Evolutionary conservation across 2,888 invertebrate species (phyloP).

Genomic region (Globia sparganii): DNA sequence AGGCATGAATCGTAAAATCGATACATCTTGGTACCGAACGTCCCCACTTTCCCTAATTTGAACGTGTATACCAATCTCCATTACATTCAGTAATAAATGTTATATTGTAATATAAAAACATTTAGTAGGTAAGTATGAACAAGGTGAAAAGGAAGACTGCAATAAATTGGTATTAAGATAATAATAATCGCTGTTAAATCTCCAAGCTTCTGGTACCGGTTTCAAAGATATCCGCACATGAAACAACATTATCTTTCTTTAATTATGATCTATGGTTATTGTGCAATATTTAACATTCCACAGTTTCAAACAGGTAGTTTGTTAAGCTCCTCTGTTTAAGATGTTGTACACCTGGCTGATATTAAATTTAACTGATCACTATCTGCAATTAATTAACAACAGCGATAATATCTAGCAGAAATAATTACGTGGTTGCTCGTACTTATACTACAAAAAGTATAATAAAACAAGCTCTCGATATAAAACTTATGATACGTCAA

Average conservation of each 20-base stretch:
- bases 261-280: conserved; percentile 63
- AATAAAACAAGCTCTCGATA: conserved; percentile 61
- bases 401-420: conserved; percentile 62
- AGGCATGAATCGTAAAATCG: conserved; percentile 42
- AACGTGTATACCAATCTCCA: conserved; percentile 49
- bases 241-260: conserved; percentile 62
- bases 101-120: conserved; percentile 42
- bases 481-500: conserved; percentile 69
- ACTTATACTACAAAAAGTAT: conserved; percentile 53
- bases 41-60: conserved; percentile 60
- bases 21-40: conserved; percentile 20
- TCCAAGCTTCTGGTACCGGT: conserved; percentile 56
- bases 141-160: conserved; percentile 44
- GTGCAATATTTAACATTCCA: conserved; percentile 63
- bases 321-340: conserved; percentile 47
- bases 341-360: conserved; percentile 39
- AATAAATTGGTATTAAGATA: conserved; percentile 60
- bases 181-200: conserved; percentile 57
- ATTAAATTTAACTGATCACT: conserved; percentile 60
- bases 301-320: conserved; percentile 55
- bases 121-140: conserved; percentile 31
- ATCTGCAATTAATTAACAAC: conserved; percentile 69
- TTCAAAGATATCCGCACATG: conserved; percentile 57
- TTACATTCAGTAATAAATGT: conserved; percentile 38
- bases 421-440: conserved; percentile 63